A percentile compares a stretch with the other conserved stretches of the same genome.
Conservation (phyloP, 2,797 vertebrate genomes). For the Mallotus villosus region DNA sequence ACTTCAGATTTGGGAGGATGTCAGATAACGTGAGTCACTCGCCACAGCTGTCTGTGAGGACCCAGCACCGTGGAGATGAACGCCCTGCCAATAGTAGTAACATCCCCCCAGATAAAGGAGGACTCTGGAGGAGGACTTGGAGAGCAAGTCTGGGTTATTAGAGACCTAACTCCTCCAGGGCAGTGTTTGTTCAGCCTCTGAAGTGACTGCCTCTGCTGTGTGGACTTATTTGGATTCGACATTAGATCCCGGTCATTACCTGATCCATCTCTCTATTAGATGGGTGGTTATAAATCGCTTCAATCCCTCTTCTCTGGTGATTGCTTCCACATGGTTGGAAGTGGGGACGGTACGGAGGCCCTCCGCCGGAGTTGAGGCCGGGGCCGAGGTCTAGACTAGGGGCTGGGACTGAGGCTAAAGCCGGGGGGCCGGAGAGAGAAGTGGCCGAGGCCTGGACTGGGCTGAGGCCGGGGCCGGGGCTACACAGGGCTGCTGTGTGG, state of each 20-base stretch:
- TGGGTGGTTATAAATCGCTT: constrained; percentile 51
- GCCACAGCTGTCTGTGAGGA: too few species aligned
- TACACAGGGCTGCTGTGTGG: neutral
- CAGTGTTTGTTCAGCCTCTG: constrained; percentile 28
- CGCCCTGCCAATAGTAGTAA: too few species aligned
- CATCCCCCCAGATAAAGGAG: too few species aligned
- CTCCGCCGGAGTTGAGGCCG: neutral
- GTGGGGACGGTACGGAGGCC: constrained; percentile 8
- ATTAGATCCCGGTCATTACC: constrained; percentile 52
- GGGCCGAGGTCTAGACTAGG: neutral
- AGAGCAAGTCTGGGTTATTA: neutral
- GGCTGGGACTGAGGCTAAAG: neutral
- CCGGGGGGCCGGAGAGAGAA: too few species aligned
- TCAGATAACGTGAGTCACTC: too few species aligned
- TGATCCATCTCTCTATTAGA: constrained; percentile 50
- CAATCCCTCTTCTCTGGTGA: constrained; percentile 47
- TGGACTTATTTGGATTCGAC: constrained; percentile 62
- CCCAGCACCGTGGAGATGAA: too few species aligned
- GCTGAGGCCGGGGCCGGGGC: too few species aligned
- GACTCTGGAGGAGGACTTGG: too few species aligned
- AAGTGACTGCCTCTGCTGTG: constrained; percentile 41
- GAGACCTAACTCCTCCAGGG: constrained; percentile 24
- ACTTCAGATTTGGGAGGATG: too few species aligned
- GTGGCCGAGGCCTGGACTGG: too few species aligned
- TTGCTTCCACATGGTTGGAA: constrained; percentile 60